phyloP scores from a whole-genome alignment of 2,113 vertebrate genomes.

The Uropsilus gracilis region DNA sequence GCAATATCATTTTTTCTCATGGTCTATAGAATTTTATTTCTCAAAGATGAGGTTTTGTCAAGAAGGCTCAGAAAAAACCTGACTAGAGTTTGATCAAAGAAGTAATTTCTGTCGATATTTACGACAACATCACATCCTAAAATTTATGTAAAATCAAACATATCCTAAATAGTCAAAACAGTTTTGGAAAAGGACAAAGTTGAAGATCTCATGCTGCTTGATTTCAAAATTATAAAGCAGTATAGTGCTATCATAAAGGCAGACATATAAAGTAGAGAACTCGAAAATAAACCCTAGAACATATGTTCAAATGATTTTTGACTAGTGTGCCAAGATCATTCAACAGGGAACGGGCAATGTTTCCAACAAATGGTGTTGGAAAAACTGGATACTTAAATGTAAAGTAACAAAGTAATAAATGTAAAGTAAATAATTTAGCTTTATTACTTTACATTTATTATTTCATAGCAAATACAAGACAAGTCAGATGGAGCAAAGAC shows the following conservation, averaged over 20 bases:
- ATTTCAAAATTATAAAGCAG: background rate
- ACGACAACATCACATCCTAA: background rate
- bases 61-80: background rate
- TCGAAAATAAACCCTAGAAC: background rate
- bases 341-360: background rate
- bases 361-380: background rate
- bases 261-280: background rate
- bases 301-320: background rate
- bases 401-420: background rate
- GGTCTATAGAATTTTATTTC: background rate
- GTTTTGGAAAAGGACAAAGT: background rate
- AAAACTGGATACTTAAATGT: background rate
- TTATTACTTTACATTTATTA: too few species aligned
- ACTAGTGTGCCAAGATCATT: background rate
- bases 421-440: too few species aligned
- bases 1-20: background rate
- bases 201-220: background rate
- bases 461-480: background rate
- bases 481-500: background rate
- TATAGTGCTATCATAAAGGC: background rate
- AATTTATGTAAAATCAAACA: background rate
- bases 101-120: background rate
- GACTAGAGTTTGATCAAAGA: background rate
- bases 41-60: background rate
- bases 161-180: background rate